Base-by-base conservation (phyloP, 2,113 vertebrate genomes). In the Dromaius novaehollandiae region DNA sequence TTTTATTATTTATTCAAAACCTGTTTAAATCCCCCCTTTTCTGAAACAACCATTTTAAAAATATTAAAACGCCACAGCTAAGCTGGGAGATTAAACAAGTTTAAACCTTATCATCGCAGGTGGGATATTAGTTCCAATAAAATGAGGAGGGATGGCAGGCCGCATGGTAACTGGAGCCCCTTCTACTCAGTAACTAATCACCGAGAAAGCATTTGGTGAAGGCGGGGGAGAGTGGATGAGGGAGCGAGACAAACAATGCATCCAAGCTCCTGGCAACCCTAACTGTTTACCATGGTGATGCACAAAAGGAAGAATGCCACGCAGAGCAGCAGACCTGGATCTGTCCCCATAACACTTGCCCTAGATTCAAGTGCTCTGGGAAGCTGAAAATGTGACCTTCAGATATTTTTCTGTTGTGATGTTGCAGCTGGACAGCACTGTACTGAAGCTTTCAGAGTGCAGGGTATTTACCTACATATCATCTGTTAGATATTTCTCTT, bases 71-170 rank as follows among this genome's bases (percentile, higher is more conserved):
- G 82, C 94, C 91, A 91, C 89, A 55, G 87, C 94, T 97, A 98
- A 98, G 96, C 97, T 92, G 88, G 95, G 95, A 97, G 97, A 98
- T 98, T 97, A 98, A 97, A 93, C 92, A 96, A 96, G 93, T 96
- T 95, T 95, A 94, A 97, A 96, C 92, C 93, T 97, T 95, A 95
- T 97, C 96, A 94, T 97, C 5, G 79, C 96, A 93, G 96, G 96
- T 97, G 90, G 96, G 96, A 96, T 97, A 96, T 97, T 96, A 96
- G 92, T 97, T 95, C 94, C 93, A 92, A 92, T 93, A 88, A 97
- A 92, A 95, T 55, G 81, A 89, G 89, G 88, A 85, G 91, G 73
- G 95, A 91, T 91, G 89, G 95, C 93, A 96, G 82, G 94, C 90
- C 90, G 92, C 53, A 2, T 87, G 95, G 97, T 97, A 97, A 97